Conservation (phyloP, 2,113 vertebrate species). For the Chaetops frenatus region DNA sequence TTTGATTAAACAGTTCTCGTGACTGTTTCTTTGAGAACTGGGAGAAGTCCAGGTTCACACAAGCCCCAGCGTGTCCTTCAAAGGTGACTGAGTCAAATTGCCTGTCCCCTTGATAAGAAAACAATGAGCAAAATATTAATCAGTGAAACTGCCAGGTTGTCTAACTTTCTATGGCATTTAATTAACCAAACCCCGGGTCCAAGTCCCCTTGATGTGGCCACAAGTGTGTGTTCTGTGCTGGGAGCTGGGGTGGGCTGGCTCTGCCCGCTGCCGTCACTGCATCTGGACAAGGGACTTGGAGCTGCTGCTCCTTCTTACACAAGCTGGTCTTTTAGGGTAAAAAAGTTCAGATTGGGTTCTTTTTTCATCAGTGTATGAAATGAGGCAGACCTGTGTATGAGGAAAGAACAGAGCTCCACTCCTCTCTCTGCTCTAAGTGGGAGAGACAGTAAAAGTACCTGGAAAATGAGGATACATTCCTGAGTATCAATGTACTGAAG, state of each 20-base stretch:
- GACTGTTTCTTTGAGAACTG: not conserved
- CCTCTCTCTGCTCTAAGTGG: accelerated
- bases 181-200: not conserved
- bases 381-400: not conserved
- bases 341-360: not conserved
- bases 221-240: not conserved
- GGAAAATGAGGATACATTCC: not conserved
- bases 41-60: not conserved
- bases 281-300: accelerated
- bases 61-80: not conserved
- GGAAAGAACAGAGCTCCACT: not conserved
- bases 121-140: not conserved
- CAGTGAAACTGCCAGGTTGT: not conserved
- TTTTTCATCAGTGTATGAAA: not conserved
- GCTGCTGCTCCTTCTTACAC: not conserved
- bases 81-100: not conserved
- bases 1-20: not conserved
- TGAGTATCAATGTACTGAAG: not conserved
- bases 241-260: not conserved
- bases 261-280: not conserved
- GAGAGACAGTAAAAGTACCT: not conserved
- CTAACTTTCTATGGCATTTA: not conserved
- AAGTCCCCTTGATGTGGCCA: not conserved
- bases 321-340: not conserved
- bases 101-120: not conserved